Evolutionary conservation across 2,888 invertebrate species (phyloP), one percentile per base, ranked within the genome.

Genomic region (Agonopterix subpropinquella): DNA sequence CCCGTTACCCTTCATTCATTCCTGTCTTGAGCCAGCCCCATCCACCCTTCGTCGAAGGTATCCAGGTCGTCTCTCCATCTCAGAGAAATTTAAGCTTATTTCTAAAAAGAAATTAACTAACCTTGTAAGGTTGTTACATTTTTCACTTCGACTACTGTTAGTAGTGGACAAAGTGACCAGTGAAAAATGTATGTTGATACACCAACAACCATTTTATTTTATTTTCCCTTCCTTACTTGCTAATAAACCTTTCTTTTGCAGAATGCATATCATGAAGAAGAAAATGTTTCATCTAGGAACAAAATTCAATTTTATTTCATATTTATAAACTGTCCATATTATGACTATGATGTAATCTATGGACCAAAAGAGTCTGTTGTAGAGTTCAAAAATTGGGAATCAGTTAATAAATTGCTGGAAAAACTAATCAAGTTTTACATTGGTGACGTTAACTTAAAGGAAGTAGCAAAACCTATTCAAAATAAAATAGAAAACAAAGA

Each of bases 351-450:
- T 57, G 71, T 90, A 1, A 81, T 73, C 51, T 71, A 80, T 51
- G 84, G 85, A 43, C 71, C 84, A 4, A 79, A 78, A 48, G 89
- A 90, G 62, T 82, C 84, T 36, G 58, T 78, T 36, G 62, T 92
- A 36, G 90, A 91, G 66, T 92, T 92, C 59, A 86, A 81, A 60
- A 75, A 90, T 55, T 91, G 90, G 90, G 70, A 80, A 11, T 58
- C 67, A 58, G 65, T 88, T 2, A 66, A 67, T 15, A 73, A 67
- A 51, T 53, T 86, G 36, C 44, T 83, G 35, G 73, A 79, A 47
- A 87, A 84, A 59, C 53, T 80, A 10, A 59, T 73, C 0, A 67
- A 76, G 53, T 80, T 83, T 61, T 80, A 77, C 58, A 52, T 52
- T 36, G 80, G 80, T 44, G 70, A 75, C 36, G 50, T 67, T 43